Percentiles rank a stretch among this genome's conserved stretches.
Conservation (phyloP, 2,888 invertebrate genomes). For the Yponomeuta cagnagella region DNA sequence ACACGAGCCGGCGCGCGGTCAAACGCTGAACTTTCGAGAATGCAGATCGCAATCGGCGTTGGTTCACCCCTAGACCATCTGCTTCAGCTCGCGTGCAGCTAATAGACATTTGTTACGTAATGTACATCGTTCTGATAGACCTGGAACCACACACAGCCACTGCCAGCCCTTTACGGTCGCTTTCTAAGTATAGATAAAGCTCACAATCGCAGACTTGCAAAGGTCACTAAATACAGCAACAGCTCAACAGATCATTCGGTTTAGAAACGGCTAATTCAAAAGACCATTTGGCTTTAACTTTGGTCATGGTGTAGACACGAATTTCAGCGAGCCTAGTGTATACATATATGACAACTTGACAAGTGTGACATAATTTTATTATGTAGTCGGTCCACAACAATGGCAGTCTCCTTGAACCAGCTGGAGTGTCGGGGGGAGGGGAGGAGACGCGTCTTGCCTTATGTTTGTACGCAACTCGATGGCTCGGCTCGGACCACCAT, state of each 20-base stretch:
- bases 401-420: slow-evolving; percentile 10
- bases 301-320: neutral
- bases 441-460: neutral
- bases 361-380: too few relatives aligned
- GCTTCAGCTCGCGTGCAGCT: neutral
- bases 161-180: neutral
- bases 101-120: neutral
- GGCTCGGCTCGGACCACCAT: neutral
- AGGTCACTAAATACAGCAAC: neutral
- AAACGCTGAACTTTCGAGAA: slow-evolving; percentile 41
- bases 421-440: neutral
- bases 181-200: neutral
- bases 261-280: too few relatives aligned
- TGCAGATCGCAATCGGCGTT: slow-evolving; percentile 31
- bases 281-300: too few relatives aligned
- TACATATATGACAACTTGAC: neutral
- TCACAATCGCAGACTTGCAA: neutral
- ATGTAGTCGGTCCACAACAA: neutral
- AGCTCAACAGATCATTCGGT: neutral
- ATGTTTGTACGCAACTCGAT: too few relatives aligned
- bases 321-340: neutral
- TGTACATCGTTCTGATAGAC: neutral
- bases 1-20: slow-evolving; percentile 26
- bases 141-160: neutral
- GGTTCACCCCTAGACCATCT: neutral